Percentiles rank a stretch among this genome's conserved stretches.
phyloP scores from a whole-genome alignment of 2,113 vertebrate genomes.

The Anarrhichthys ocellatus region DNA sequence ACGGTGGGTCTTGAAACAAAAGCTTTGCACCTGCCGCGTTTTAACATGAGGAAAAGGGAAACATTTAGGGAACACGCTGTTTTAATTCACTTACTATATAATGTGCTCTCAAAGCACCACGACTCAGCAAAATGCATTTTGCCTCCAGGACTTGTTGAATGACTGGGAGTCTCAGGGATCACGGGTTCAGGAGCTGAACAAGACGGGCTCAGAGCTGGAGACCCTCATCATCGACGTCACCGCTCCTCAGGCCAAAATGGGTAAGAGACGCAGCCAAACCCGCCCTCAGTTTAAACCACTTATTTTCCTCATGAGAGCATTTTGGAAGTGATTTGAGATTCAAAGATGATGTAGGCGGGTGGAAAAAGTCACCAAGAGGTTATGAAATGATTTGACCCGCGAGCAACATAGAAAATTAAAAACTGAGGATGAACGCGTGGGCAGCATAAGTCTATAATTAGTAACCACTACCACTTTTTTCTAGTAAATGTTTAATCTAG shows the following conservation, averaged over 20 bases:
- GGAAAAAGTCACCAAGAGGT: background rate
- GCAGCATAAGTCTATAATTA: background rate
- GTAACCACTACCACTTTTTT: too few species aligned
- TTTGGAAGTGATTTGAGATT: background rate
- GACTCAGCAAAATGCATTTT: background rate
- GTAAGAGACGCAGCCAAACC: slow-evolving; percentile 60
- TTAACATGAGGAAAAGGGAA: background rate
- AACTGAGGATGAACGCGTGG: background rate
- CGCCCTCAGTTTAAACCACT: slow-evolving; percentile 6
- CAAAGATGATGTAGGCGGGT: slow-evolving; percentile 3
- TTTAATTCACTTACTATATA: background rate
- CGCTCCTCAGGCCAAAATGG: slow-evolving; percentile 86
- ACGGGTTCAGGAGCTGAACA: slow-evolving; percentile 89
- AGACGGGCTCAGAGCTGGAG: slow-evolving; percentile 91
- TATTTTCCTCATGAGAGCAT: background rate
- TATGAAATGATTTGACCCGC: slow-evolving; percentile 1
- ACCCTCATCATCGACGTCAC: slow-evolving; percentile 92
- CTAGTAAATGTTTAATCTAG: too few species aligned
- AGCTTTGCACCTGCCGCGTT: too few species aligned
- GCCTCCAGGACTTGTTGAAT: slow-evolving; percentile 85
- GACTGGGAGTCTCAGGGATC: slow-evolving; percentile 89
- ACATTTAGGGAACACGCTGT: background rate
- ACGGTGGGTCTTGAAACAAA: slow-evolving; percentile 82
- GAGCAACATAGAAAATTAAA: background rate
- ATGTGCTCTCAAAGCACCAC: background rate